Evolutionary conservation across 2,113 vertebrate genomes (phyloP).

Genomic region (Sigmodon hispidus): DNA sequence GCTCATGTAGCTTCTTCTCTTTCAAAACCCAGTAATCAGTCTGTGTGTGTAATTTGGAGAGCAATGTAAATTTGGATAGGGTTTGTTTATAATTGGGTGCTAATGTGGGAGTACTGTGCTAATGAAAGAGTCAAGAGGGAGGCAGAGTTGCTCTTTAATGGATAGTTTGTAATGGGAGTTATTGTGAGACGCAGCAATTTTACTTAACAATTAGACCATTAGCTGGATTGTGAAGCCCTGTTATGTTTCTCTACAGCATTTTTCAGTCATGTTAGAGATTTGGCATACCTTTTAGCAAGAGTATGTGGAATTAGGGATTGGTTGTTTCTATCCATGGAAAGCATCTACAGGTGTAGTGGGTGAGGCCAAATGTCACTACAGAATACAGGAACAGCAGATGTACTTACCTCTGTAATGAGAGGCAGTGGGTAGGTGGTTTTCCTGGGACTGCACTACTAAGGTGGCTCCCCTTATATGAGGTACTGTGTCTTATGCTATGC

Average conservation of each 20-base stretch:
- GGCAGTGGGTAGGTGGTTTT: not conserved
- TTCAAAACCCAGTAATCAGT: constrained; percentile 76
- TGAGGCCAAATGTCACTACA: constrained; percentile 44
- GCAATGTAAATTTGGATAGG: constrained; percentile 74
- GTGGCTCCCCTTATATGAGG: not conserved
- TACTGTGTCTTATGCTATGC: not conserved
- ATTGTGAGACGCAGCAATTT: constrained; percentile 72
- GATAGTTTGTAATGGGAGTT: constrained; percentile 73
- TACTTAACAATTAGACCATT: constrained; percentile 58
- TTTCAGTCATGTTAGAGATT: constrained; percentile 18
- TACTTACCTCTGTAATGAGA: constrained; percentile 61
- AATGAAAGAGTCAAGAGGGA: constrained; percentile 80
- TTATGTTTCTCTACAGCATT: constrained; percentile 57
- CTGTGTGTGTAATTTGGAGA: constrained; percentile 79
- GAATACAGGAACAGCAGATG: not conserved
- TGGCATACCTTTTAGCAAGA: constrained; percentile 3
- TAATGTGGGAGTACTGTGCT: constrained; percentile 78
- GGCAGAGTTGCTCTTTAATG: constrained; percentile 70
- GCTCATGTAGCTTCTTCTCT: constrained; percentile 54
- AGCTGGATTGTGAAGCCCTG: constrained; percentile 45
- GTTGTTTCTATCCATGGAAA: constrained; percentile 40
- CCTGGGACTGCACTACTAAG: constrained; percentile 24
- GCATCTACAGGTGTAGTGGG: constrained; percentile 26
- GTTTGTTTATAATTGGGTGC: constrained; percentile 75
- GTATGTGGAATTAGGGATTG: not conserved